Conservation (phyloP, 2,113 vertebrate genomes). For the Halichoerus grypus region DNA sequence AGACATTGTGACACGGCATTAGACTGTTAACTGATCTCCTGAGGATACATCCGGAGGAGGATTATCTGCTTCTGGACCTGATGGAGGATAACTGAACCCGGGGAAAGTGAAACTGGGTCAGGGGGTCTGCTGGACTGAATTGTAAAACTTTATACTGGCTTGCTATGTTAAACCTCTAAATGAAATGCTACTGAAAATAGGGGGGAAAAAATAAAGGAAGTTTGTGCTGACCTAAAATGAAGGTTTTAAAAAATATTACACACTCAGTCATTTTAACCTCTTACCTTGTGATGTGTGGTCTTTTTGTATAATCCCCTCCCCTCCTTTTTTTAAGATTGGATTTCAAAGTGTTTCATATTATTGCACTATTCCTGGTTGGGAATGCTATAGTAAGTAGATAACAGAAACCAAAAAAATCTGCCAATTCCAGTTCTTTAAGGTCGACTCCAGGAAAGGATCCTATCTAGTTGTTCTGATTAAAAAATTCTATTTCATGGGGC, state of each 20-base stretch:
- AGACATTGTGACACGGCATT: background rate
- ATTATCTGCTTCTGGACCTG: background rate
- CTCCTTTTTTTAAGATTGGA: background rate
- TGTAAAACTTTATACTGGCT: background rate
- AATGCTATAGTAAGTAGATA: background rate
- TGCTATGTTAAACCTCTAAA: constrained; percentile 61
- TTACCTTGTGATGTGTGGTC: background rate
- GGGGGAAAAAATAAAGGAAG: background rate
- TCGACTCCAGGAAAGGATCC: background rate
- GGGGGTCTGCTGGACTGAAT: background rate
- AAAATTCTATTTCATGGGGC: background rate
- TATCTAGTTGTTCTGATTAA: background rate
- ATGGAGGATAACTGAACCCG: background rate
- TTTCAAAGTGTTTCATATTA: background rate
- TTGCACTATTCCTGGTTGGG: background rate
- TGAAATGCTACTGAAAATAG: background rate
- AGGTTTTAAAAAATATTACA: constrained; percentile 30
- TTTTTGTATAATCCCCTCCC: background rate
- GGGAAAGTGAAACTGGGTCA: background rate
- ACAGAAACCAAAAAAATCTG: background rate
- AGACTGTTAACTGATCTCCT: background rate
- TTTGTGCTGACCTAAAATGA: constrained; percentile 67
- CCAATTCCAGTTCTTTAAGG: background rate
- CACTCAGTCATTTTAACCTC: constrained; percentile 31
- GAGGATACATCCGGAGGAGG: background rate